A percentile compares a stretch with the other conserved stretches of the same genome.
phyloP scores from a whole-genome alignment of 2,113 vertebrate genomes.

The Cynoglossus semilaevis region DNA sequence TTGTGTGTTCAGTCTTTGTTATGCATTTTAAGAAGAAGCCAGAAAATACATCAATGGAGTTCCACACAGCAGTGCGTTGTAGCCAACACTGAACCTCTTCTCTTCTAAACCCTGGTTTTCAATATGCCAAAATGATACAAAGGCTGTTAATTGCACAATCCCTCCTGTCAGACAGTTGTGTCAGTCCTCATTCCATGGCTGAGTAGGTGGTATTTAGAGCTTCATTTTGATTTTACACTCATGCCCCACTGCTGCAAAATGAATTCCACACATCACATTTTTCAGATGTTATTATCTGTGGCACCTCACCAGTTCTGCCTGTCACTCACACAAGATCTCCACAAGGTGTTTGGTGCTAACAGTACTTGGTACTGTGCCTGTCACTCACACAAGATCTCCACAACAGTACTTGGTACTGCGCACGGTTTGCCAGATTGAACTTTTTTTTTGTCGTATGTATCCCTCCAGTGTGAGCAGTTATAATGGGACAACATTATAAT shows the following conservation, averaged over 20 bases:
- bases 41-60: no score
- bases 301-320: constrained; percentile 76
- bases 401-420: constrained; percentile 36
- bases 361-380: constrained; percentile 56
- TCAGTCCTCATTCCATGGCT: constrained; percentile 80
- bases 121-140: constrained; percentile 74
- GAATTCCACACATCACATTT: constrained; percentile 80
- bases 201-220: constrained; percentile 78
- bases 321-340: constrained; percentile 69
- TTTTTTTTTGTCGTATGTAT: no score
- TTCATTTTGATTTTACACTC: constrained; percentile 72
- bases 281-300: constrained; percentile 80
- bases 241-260: constrained; percentile 71
- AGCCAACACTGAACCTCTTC: constrained; percentile 66
- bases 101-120: constrained; percentile 27
- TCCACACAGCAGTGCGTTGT: constrained; percentile 36
- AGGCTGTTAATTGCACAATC: constrained; percentile 78
- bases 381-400: constrained; percentile 68
- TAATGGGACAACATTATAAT: no score
- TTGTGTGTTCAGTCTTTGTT: no score
- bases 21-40: no score
- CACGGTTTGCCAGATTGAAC: constrained; percentile 6
- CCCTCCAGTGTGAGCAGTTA: no score
- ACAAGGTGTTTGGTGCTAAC: constrained; percentile 65
- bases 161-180: constrained; percentile 74